Evolutionary conservation across 2,888 invertebrate species (phyloP), one percentile per base, ranked within the genome.

Genomic region (Pharmacophagus antenor): DNA sequence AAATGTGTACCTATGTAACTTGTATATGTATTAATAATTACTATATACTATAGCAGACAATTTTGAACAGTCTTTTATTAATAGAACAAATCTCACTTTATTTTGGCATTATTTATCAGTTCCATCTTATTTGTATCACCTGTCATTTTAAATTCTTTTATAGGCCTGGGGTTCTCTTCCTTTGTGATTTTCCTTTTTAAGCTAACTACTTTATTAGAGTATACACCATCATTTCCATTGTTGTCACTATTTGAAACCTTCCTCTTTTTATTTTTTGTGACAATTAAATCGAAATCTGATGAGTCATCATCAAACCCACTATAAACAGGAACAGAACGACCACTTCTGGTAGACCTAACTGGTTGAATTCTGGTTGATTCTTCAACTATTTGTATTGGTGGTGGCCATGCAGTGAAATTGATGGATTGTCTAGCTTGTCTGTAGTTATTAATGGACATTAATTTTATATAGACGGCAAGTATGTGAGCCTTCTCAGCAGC

Each of bases 291-390:
- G 65, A 85, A 72, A 65, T 90, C 90, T 31, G 85, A 82, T 0
- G 86, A 85, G 61, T 90, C 89, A 71, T 89, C 90, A 79, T 88
- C 88, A 70, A 84, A 84, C 5, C 82, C 86, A 52, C 82, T 78
- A 72, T 90, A 90, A 7, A 85, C 78, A 17, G 90, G 90, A 41
- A 84, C 85, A 18, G 82, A 77, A 1, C 90, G 73, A 0, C 89
- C 90, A 70, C 89, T 88, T 51, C 90, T 79, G 3, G 90, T 90
- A 3, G 88, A 86, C 25, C 89, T 73, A 2, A 80, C 62, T 1
- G 89, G 85, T 63, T 82, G 84, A 15, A 82, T 67, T 65, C 84
- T 80, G 2, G 81, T 76, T 37, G 85, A 76, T 67, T 86, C 85
- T 64, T 89, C 88, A 25, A 88, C 71, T 63, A 89, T 88, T 68